Conservation (phyloP, 2,113 vertebrate species). For the Calyptomena viridis region DNA sequence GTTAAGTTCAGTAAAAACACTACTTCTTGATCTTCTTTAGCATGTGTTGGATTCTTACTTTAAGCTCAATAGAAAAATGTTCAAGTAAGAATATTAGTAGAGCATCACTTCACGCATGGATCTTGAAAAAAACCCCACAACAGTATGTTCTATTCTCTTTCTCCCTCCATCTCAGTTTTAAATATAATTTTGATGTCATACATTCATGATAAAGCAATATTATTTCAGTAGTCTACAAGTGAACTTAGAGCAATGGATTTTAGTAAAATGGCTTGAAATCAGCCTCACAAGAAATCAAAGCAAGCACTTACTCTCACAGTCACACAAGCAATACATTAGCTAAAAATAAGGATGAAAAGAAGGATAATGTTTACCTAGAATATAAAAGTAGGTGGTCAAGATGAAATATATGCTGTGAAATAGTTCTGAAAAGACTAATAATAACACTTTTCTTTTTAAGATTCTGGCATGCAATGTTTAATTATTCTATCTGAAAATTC, state of each 20-base stretch:
- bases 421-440: not conserved
- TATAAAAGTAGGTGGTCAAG: not conserved
- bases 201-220: not conserved
- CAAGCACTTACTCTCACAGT: not conserved
- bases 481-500: not conserved
- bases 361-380: not conserved
- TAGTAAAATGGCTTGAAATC: not conserved
- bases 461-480: not conserved
- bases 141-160: not conserved
- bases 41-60: not conserved
- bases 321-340: not conserved
- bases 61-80: not conserved
- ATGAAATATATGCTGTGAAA: not conserved
- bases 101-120: not conserved
- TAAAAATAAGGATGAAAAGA: conserved; percentile 11
- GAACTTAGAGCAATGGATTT: not conserved
- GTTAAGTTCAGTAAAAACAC: not conserved
- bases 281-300: not conserved
- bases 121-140: not conserved
- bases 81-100: not conserved
- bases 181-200: not conserved
- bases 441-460: not conserved
- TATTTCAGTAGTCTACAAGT: not conserved
- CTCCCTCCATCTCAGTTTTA: not conserved
- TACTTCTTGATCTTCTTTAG: not conserved